Evolutionary conservation across 2,888 invertebrate genomes (phyloP).

Genomic region (Cryptosula pallasiana): DNA sequence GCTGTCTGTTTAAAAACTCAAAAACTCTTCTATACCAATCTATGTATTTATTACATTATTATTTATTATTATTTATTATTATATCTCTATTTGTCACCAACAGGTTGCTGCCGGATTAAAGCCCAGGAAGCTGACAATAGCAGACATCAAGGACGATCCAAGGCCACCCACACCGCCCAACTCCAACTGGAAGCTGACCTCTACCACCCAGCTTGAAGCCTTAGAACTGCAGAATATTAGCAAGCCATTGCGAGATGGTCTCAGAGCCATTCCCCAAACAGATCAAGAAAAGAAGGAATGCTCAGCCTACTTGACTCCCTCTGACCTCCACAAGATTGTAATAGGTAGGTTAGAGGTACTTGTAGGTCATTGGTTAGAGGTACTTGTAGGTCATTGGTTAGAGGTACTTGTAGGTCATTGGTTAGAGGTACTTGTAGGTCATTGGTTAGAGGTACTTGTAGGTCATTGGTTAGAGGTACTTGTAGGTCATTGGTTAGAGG

Average conservation of each 20-base stretch:
- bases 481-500: no score
- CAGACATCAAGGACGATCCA: constrained; percentile 44
- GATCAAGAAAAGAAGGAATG: constrained; percentile 47
- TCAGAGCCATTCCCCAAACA: constrained; percentile 50
- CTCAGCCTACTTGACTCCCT: constrained; percentile 41
- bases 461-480: no score
- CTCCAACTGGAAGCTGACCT: constrained; percentile 43
- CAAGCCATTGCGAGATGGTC: constrained; percentile 42
- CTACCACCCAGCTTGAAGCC: constrained; percentile 41
- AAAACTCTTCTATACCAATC: no score
- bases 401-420: no score
- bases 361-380: no score
- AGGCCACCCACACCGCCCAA: constrained; percentile 44
- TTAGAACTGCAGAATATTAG: constrained; percentile 34
- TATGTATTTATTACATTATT: no score
- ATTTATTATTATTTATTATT: neutral
- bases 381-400: no score
- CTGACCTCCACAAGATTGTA: constrained; percentile 47
- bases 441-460: no score
- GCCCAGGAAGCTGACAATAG: constrained; percentile 40
- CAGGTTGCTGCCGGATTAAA: constrained; percentile 40
- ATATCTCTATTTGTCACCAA: neutral
- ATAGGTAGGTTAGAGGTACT: no score
- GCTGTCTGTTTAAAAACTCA: no score
- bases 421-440: no score